phyloP scores from a whole-genome alignment of 2,888 invertebrate species.

The Cynaeus angustus region DNA sequence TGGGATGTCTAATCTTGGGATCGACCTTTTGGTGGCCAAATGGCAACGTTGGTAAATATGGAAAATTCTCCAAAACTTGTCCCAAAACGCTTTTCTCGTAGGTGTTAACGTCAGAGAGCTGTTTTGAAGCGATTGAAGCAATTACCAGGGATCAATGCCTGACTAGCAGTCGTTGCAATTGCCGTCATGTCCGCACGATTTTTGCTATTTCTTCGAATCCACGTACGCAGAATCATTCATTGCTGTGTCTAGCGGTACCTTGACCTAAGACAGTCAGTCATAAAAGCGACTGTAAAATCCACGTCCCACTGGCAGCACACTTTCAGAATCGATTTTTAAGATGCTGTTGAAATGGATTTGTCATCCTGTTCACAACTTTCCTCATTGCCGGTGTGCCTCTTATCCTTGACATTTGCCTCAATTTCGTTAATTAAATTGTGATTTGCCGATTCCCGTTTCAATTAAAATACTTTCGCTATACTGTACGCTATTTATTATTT shows the following conservation, averaged over 20 bases:
- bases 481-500: not conserved
- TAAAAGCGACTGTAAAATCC: conserved; percentile 41
- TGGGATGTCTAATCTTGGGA: not conserved
- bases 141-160: conserved; percentile 6
- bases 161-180: not conserved
- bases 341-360: conserved; percentile 11
- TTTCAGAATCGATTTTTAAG: conserved; percentile 34
- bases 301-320: conserved; percentile 16
- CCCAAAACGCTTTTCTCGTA: not conserved
- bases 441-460: conserved; percentile 8
- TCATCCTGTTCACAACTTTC: conserved; percentile 11
- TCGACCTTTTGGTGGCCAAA: not conserved
- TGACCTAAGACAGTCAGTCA: conserved; percentile 50
- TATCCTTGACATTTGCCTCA: conserved; percentile 4
- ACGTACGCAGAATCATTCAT: conserved; percentile 34
- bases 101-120: no score
- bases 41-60: not conserved
- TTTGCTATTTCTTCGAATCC: conserved; percentile 22
- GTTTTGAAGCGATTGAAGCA: no score
- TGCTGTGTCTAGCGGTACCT: conserved; percentile 47
- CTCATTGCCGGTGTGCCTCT: not conserved
- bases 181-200: conserved; percentile 22
- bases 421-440: conserved; percentile 3
- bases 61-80: not conserved
- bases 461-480: conserved; percentile 11